These are phyloP conservation scores for Toxostoma redivivum DNA, from an alignment of 2,113 vertebrate genomes.

Conservation along the genomic window DNA sequence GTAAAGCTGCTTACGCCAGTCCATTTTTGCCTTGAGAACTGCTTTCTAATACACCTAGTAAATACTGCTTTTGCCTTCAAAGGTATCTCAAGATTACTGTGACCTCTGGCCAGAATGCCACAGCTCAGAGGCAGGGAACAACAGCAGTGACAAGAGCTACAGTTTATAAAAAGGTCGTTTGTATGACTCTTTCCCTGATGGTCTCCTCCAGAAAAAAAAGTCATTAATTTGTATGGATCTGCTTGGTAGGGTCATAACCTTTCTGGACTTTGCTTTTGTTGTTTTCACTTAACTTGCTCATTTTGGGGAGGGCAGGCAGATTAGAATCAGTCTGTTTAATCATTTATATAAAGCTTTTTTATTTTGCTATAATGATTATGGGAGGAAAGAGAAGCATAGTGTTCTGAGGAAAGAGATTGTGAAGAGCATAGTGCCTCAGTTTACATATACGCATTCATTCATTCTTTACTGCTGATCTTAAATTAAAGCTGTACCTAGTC, in stretches of 20 bases:
- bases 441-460: background rate
- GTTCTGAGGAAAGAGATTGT: background rate
- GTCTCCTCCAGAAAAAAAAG: background rate
- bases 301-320: background rate
- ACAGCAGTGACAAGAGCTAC: background rate
- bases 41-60: background rate
- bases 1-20: background rate
- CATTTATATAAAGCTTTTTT: background rate
- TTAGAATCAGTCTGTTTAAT: background rate
- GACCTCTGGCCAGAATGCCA: background rate
- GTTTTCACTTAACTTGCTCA: fast-evolving
- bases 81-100: background rate
- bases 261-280: background rate
- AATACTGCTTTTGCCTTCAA: background rate
- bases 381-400: background rate
- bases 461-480: background rate
- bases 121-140: background rate
- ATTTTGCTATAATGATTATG: background rate
- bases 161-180: background rate
- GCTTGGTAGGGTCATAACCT: background rate
- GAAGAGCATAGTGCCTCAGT: background rate
- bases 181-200: background rate
- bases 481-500: background rate
- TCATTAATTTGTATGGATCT: background rate
- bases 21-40: background rate